Evolutionary conservation across 2,113 vertebrate species (phyloP).

Genomic region (Python bivittatus): DNA sequence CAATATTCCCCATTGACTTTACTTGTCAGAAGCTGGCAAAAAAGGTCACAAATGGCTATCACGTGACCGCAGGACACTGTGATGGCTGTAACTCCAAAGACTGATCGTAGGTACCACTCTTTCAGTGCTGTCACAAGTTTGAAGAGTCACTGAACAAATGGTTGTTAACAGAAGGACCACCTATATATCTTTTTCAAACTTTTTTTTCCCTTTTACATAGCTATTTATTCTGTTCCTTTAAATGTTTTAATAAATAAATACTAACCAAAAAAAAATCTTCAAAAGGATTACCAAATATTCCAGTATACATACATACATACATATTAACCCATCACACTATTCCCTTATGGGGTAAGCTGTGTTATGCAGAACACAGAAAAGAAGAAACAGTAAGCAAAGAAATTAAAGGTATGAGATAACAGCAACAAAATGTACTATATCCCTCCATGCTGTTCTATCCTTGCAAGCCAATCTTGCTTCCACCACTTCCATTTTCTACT

Average conservation of each 20-base stretch:
- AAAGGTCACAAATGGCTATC: neutral
- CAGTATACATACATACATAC: neutral
- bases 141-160: neutral
- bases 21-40: too few relatives aligned
- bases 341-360: too few relatives aligned
- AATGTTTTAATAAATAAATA: neutral
- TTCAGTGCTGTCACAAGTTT: neutral
- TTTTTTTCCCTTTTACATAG: neutral
- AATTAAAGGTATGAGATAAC: neutral
- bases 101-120: neutral
- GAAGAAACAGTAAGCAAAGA: neutral
- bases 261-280: neutral
- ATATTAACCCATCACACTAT: too few relatives aligned
- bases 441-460: neutral
- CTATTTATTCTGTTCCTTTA: neutral
- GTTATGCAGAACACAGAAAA: neutral
- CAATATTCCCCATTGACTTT: too few relatives aligned
- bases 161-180: neutral
- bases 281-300: neutral
- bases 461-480: neutral
- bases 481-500: neutral
- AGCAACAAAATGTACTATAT: neutral
- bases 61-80: neutral
- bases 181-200: neutral
- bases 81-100: neutral